Conservation (phyloP, 1,140 invertebrate species). For the Drosophila gunungcola region DNA sequence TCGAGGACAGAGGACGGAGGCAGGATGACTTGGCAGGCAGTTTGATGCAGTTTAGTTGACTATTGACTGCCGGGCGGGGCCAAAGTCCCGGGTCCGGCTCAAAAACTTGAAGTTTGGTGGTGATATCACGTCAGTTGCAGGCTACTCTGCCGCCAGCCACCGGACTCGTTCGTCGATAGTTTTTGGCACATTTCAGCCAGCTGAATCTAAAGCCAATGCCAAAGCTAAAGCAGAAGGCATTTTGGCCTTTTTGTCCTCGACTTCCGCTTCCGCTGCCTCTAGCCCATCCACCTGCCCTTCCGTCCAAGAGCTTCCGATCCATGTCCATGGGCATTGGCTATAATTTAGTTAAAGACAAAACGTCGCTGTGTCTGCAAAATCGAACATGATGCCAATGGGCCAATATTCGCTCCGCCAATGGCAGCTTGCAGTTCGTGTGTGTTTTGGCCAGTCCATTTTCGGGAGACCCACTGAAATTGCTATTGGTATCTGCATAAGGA, state of each 20-base stretch:
- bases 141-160: constrained; percentile 20
- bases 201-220: constrained; percentile 14
- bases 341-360: constrained; percentile 82
- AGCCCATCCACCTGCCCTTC: constrained; percentile 3
- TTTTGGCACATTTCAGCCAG: constrained; percentile 74
- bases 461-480: constrained; percentile 61
- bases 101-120: constrained; percentile 57
- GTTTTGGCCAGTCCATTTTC: constrained; percentile 54
- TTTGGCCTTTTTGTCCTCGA: constrained; percentile 39
- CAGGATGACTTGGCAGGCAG: constrained; percentile 64
- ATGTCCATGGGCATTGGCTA: constrained; percentile 61
- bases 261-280: constrained; percentile 23
- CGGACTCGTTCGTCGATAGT: constrained; percentile 44
- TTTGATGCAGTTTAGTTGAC: constrained; percentile 79
- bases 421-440: constrained; percentile 34
- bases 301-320: constrained; percentile 20
- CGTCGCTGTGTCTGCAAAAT: constrained; percentile 76
- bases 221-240: constrained; percentile 22
- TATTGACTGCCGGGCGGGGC: constrained; percentile 71
- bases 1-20: background rate
- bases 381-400: constrained; percentile 77
- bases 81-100: constrained; percentile 39
- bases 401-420: constrained; percentile 68
- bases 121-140: constrained; percentile 76
- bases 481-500: constrained; percentile 44